These are phyloP conservation scores for Sarcoramphus papa DNA, from an alignment of 2,797 vertebrate genomes.

Conservation along the genomic window DNA sequence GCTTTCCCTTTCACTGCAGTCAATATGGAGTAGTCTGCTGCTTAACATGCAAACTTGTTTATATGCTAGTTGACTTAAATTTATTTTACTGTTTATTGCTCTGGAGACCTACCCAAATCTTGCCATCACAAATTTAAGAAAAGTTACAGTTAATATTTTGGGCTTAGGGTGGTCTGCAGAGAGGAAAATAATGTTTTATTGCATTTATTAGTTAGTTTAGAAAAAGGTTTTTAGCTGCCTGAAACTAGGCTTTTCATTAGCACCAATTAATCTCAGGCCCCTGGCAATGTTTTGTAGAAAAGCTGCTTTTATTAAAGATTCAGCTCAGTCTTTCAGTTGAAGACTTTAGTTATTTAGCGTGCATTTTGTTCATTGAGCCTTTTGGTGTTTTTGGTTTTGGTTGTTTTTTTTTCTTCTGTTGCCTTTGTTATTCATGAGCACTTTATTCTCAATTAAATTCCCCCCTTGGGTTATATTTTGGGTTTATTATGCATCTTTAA, in stretches of 20 bases:
- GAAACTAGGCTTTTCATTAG: not conserved
- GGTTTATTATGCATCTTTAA: not conserved
- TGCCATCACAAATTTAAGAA: not conserved
- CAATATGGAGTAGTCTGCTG: not conserved
- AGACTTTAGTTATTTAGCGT: not conserved
- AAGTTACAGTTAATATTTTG: not conserved
- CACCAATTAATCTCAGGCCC: not conserved
- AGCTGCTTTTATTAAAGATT: not conserved
- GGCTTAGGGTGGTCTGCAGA: not conserved
- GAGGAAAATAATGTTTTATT: not conserved
- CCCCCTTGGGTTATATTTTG: slow-evolving; percentile 5
- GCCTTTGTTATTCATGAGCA: slow-evolving; percentile 37
- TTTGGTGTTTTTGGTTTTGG: not conserved
- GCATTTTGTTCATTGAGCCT: not conserved
- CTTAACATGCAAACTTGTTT: not conserved
- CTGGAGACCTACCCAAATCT: not conserved
- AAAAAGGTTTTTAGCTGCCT: not conserved
- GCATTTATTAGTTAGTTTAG: not conserved
- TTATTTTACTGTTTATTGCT: not conserved
- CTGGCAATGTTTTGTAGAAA: not conserved
- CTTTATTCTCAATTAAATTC: slow-evolving; percentile 5
- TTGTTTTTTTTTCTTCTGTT: not conserved
- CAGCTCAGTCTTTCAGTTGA: not conserved
- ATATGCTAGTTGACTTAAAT: not conserved
- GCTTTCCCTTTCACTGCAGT: not conserved